These are phyloP conservation scores for Denticeps clupeoides DNA, from an alignment of 2,797 vertebrate species.

Conservation along the genomic window DNA sequence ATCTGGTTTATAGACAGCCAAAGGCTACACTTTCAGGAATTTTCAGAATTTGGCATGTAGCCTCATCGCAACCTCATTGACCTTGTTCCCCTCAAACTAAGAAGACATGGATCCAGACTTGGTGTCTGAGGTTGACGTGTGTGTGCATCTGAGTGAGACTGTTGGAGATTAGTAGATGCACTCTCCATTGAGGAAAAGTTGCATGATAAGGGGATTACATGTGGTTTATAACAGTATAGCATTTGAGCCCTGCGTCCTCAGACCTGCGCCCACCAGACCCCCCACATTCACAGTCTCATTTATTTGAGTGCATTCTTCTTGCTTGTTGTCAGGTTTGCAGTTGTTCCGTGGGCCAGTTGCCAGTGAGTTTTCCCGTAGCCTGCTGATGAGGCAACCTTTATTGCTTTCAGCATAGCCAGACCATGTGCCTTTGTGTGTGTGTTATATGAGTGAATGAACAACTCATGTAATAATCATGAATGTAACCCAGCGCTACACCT, in stretches of 20 bases:
- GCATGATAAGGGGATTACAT: slow-evolving; percentile 34
- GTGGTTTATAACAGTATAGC: slow-evolving; percentile 28
- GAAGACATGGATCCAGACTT: no score
- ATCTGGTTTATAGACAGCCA: slow-evolving; percentile 1
- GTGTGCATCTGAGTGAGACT: slow-evolving; percentile 12
- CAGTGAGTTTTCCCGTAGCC: no score
- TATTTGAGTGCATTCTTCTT: slow-evolving; percentile 5
- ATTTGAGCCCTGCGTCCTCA: slow-evolving; percentile 27
- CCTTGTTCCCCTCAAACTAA: not conserved
- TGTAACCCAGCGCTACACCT: no score
- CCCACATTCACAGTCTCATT: slow-evolving; percentile 22
- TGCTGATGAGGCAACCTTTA: no score
- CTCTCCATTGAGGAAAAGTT: slow-evolving; percentile 29
- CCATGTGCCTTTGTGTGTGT: no score
- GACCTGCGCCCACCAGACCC: slow-evolving; percentile 22
- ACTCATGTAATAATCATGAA: no score
- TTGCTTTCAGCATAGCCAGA: no score
- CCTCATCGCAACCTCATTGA: not conserved
- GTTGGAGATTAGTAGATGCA: slow-evolving; percentile 11
- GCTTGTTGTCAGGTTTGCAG: slow-evolving; percentile 16
- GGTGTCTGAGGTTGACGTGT: slow-evolving; percentile 3
- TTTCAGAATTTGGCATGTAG: not conserved
- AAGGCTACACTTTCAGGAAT: not conserved
- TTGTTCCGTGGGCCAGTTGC: no score
- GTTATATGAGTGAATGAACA: no score